Evolutionary conservation across 2,888 invertebrate genomes (phyloP).

Genomic region (Xanthorhoe designata): DNA sequence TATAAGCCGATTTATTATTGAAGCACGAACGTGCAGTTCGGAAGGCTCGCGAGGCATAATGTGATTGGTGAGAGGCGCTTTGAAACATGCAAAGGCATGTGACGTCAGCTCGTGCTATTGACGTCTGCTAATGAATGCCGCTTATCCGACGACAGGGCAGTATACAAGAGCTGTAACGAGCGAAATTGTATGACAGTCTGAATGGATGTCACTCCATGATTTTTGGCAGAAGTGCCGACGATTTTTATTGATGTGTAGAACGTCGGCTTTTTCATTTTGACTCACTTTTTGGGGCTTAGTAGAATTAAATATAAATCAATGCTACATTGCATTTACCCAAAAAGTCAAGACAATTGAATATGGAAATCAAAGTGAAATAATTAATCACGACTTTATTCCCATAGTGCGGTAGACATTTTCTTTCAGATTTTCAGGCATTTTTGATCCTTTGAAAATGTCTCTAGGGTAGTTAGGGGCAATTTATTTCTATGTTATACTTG

Average conservation of each 20-base stretch:
- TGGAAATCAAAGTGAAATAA: no score
- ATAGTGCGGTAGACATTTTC: no score
- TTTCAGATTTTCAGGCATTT: no score
- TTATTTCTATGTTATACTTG: no score
- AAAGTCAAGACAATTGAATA: no score
- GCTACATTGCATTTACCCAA: no score
- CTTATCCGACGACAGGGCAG: constrained; percentile 6
- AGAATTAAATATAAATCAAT: no score
- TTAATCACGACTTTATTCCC: no score
- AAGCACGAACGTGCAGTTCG: constrained; percentile 11
- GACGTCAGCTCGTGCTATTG: constrained; percentile 30
- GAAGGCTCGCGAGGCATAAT: constrained; percentile 37
- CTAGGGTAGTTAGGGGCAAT: no score
- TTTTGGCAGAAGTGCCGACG: neutral
- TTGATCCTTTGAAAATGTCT: no score
- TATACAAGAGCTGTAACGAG: neutral
- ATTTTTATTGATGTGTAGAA: neutral
- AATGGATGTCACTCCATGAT: neutral
- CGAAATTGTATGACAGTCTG: constrained; percentile 6
- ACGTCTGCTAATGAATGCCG: constrained; percentile 32
- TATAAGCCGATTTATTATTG: neutral
- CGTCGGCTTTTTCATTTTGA: no score
- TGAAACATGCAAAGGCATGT: constrained; percentile 35
- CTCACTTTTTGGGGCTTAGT: no score
- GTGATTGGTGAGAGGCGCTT: constrained; percentile 38